Evolutionary conservation across 2,113 vertebrate genomes (phyloP).

Genomic region (Leptodactylus fuscus): DNA sequence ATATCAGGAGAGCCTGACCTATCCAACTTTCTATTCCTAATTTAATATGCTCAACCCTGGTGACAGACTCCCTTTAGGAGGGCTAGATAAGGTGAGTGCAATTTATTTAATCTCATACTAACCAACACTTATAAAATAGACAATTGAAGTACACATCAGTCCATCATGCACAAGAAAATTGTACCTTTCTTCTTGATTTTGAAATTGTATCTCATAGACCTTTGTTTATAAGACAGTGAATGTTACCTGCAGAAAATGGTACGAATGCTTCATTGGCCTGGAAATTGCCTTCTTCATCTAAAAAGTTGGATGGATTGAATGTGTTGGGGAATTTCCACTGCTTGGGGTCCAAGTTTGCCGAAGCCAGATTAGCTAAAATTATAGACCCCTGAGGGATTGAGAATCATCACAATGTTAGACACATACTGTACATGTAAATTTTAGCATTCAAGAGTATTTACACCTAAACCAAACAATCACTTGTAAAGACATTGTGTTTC

Average conservation of each 20-base stretch:
- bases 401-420: not conserved
- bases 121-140: too few relatives aligned
- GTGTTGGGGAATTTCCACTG: conserved; percentile 50
- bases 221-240: not conserved
- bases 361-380: conserved; percentile 47
- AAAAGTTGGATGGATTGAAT: conserved; percentile 65
- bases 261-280: conserved; percentile 69
- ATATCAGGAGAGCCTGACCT: too few relatives aligned
- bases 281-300: conserved; percentile 69
- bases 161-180: too few relatives aligned
- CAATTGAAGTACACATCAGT: too few relatives aligned
- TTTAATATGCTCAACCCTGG: too few relatives aligned
- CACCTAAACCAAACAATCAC: not conserved
- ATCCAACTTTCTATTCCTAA: too few relatives aligned
- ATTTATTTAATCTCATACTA: too few relatives aligned
- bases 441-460: not conserved
- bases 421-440: not conserved
- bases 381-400: conserved; percentile 41
- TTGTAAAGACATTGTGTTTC: too few relatives aligned
- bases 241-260: conserved; percentile 73
- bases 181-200: too few relatives aligned
- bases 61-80: too few relatives aligned
- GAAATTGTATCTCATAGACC: not conserved
- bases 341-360: conserved; percentile 59
- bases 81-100: too few relatives aligned